These are phyloP conservation scores for Rugalucina vietnamica DNA, from an alignment of 2,888 invertebrate genomes.

Conservation along the genomic window DNA sequence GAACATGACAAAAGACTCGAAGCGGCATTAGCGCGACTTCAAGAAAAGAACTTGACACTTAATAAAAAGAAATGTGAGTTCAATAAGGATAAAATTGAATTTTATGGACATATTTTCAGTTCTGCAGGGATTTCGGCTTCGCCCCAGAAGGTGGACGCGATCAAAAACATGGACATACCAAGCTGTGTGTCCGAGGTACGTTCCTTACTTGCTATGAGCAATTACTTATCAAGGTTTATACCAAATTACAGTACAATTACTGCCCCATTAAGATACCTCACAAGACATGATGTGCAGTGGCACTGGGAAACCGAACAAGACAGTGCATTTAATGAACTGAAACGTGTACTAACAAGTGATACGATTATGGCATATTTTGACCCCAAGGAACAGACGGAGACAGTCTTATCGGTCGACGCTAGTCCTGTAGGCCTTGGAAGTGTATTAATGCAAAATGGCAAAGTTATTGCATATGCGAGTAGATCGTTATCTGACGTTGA, in stretches of 20 bases:
- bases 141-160: constrained; percentile 2
- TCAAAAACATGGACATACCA: not conserved
- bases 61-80: constrained; percentile 24
- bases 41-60: constrained; percentile 11
- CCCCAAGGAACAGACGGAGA: constrained; percentile 36
- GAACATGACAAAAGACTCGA: not conserved
- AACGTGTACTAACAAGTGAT: constrained; percentile 35
- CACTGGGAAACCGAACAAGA: constrained; percentile 39
- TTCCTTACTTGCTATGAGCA: constrained; percentile 47
- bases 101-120: constrained; percentile 38
- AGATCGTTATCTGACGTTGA: constrained; percentile 47
- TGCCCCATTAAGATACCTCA: constrained; percentile 56
- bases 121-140: constrained; percentile 28
- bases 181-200: not conserved
- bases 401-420: constrained; percentile 57
- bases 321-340: constrained; percentile 47
- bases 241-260: constrained; percentile 49
- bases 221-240: constrained; percentile 56
- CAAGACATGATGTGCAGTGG: constrained; percentile 40
- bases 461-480: constrained; percentile 57
- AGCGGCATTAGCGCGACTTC: not conserved
- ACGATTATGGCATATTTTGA: constrained; percentile 60
- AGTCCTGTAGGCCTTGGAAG: constrained; percentile 64
- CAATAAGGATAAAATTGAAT: not conserved
- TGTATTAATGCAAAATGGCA: constrained; percentile 49